Evolutionary conservation across 2,113 vertebrate genomes (phyloP), one percentile per base, ranked within the genome.

Genomic region (Oxyura jamaicensis): DNA sequence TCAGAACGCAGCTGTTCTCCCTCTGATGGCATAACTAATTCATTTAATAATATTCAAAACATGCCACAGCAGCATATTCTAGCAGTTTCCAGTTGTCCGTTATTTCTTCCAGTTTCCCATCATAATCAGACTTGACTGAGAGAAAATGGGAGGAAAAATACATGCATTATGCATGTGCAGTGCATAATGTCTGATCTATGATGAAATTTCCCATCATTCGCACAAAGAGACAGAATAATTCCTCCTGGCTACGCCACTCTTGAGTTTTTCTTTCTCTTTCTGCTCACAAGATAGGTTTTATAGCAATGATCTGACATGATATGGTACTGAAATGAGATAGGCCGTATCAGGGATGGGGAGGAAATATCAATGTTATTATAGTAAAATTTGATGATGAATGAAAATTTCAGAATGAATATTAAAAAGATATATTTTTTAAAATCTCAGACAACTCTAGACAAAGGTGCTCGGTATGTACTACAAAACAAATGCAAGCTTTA

Each of bases 1-100:
- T 77, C 41, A 91, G 82, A 95, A 95, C 9, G 3, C 95, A 96
- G 88, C 79, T 91, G 85, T 80, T 92, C 77, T 94, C 18, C 31
- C 58, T 15, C 16, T 31, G 7, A 91, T 68, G 46, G 36, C 50
- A 63, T 83, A 91, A 74, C 44, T 86, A 85, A 88, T 81, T 83
- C 14, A 88, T 92, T 94, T 88, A 93, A 81, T 90, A 95, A 84
- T 55, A 93, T 50, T 81, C 83, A 78, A 58, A 67, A 44, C 28
- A 46, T 81, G 88, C 60, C 69, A 29, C 72, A 93, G 44, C 53
- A 88, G 86, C n/a, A 74, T 52, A 83, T 50, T 71, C 68, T 46
- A 83, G 67, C 36, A 71, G 41, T 83, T 95, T 92, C 60, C 55
- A 86, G 68, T 92, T 90, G 80, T 86, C 88, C 72, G 14, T 90